phyloP scores from a whole-genome alignment of 2,113 vertebrate genomes.

The Bubo scandiacus region DNA sequence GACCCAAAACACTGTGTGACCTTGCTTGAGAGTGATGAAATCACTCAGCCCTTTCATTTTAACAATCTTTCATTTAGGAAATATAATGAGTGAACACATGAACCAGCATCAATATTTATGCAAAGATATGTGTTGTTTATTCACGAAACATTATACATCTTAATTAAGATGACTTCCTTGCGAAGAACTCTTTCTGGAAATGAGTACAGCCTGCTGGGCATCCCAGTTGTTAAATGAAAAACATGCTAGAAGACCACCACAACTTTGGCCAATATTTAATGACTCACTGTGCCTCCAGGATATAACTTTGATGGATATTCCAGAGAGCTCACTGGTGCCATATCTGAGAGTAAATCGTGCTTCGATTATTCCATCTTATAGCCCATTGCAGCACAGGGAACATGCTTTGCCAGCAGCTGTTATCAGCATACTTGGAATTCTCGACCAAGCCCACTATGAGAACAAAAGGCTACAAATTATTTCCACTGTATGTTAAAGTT shows the following conservation, averaged over 20 bases:
- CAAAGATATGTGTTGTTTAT: background rate
- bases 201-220: background rate
- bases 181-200: background rate
- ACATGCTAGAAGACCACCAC: background rate
- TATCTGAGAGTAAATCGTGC: background rate
- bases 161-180: background rate
- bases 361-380: background rate
- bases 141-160: background rate
- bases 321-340: background rate
- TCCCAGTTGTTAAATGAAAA: background rate
- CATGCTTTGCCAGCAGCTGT: conserved; percentile 29
- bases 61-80: background rate
- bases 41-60: background rate
- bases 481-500: conserved; percentile 52
- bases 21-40: conserved; percentile 3
- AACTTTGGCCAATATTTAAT: background rate
- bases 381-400: background rate
- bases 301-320: background rate
- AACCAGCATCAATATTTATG: background rate
- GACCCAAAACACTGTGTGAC: background rate
- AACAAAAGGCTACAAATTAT: conserved; percentile 72
- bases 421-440: conserved; percentile 19
- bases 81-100: background rate
- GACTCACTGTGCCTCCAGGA: background rate
- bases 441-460: conserved; percentile 6